Conservation (phyloP, 2,797 vertebrate species). For the Eupleurogrammus muticus region DNA sequence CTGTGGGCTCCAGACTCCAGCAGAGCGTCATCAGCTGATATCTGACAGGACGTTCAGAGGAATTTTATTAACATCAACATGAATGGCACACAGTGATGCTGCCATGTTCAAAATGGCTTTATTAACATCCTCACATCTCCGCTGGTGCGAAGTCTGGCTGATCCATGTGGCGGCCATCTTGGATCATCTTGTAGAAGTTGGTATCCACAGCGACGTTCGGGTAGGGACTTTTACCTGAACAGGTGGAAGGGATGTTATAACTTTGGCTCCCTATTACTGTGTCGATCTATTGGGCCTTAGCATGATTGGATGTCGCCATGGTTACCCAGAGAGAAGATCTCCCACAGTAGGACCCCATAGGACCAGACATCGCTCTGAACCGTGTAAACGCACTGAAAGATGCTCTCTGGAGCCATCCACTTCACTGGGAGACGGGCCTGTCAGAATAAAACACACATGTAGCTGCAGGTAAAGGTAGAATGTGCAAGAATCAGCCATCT, state of each 20-base stretch:
- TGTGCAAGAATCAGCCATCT: no score
- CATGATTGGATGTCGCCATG: background rate
- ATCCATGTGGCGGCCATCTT: constrained; percentile 94
- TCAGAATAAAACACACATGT: constrained; percentile 18
- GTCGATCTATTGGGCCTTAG: background rate
- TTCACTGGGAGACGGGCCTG: constrained; percentile 97
- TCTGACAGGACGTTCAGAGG: constrained; percentile 71
- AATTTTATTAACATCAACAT: background rate
- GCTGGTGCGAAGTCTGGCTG: constrained; percentile 89
- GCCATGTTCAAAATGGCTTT: background rate
- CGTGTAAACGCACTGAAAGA: constrained; percentile 96
- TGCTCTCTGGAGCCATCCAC: constrained; percentile 99
- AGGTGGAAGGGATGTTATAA: background rate
- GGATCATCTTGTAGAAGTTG: constrained; percentile 96
- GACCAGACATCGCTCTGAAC: constrained; percentile 98
- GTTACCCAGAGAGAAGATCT: constrained; percentile 96
- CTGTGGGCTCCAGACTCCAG: constrained; percentile 92
- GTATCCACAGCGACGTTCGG: constrained; percentile 92
- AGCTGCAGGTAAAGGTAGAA: no score
- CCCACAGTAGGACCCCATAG: constrained; percentile 96
- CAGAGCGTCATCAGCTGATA: constrained; percentile 93
- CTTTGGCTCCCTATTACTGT: no score
- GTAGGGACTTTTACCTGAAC: constrained; percentile 92
- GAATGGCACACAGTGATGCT: background rate
- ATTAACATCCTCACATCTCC: constrained; percentile 86